A percentile compares a stretch with the other conserved stretches of the same genome.
phyloP scores from a whole-genome alignment of 2,113 vertebrate genomes.

The Heteronetta atricapilla region DNA sequence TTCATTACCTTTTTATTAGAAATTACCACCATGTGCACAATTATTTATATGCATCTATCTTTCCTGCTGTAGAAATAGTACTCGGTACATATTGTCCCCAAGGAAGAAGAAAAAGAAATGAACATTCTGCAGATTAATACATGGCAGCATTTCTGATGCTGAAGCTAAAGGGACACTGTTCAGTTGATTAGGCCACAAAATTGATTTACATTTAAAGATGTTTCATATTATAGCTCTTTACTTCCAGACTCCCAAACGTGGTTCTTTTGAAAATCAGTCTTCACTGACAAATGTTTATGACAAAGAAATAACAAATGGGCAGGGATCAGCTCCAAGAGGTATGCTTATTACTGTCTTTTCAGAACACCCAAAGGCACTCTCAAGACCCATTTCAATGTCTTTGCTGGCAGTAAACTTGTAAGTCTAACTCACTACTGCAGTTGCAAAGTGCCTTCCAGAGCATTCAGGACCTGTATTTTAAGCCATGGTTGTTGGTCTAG shows the following conservation, averaged over 20 bases:
- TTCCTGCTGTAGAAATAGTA: background rate
- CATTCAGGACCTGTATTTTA: background rate
- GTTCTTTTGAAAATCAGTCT: constrained; percentile 51
- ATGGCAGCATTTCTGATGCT: background rate
- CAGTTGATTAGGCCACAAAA: constrained; percentile 50
- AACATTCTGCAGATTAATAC: background rate
- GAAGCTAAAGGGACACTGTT: background rate
- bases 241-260: background rate
- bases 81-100: background rate
- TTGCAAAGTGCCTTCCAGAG: background rate
- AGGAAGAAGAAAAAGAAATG: background rate
- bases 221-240: constrained; percentile 17
- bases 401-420: constrained; percentile 1
- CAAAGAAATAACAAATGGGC: constrained; percentile 29
- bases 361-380: constrained; percentile 19
- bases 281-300: constrained; percentile 43
- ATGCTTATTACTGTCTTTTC: background rate
- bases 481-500: background rate
- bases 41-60: background rate
- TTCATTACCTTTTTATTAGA: background rate
- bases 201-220: constrained; percentile 54
- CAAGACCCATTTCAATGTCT: background rate
- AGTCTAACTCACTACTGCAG: background rate
- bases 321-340: background rate
- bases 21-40: background rate